These are phyloP conservation scores for Epizoanthus scotinus DNA, from an alignment of 92 coral and sea anemone genomes.

Conservation along the genomic window DNA sequence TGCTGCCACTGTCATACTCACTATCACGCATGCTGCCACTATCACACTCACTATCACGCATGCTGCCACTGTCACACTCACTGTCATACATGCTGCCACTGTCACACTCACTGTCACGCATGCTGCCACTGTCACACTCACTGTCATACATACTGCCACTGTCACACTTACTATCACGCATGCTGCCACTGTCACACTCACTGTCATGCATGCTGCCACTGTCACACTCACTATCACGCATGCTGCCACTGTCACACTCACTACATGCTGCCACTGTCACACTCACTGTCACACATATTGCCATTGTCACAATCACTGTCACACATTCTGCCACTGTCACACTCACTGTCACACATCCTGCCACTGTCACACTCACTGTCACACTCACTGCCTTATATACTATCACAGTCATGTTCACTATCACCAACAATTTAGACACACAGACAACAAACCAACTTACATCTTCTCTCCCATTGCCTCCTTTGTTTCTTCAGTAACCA, in stretches of 20 bases:
- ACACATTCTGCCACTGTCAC: not conserved
- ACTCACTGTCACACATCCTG: not conserved
- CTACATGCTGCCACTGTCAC: not conserved
- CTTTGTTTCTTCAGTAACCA: conserved; percentile 70
- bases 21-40: too few relatives aligned
- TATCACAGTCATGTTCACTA: not conserved
- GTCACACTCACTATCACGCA: too few relatives aligned
- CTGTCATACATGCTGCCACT: too few relatives aligned
- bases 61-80: too few relatives aligned
- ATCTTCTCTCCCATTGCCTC: conserved; percentile 74
- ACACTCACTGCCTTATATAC: not conserved
- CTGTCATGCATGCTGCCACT: not conserved
- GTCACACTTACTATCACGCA: not conserved
- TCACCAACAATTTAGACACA: not conserved
- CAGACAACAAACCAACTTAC: conserved; percentile 47
- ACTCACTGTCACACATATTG: not conserved
- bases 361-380: not conserved
- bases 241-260: too few relatives aligned
- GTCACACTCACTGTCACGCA: too few relatives aligned
- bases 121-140: too few relatives aligned
- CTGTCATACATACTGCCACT: too few relatives aligned
- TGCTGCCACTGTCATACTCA: not conserved
- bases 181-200: not conserved
- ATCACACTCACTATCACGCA: not conserved
- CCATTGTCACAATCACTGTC: not conserved